Evolutionary conservation across 2,113 vertebrate genomes (phyloP), one percentile per base, ranked within the genome.

Genomic region (Herpailurus yagouaroundi): DNA sequence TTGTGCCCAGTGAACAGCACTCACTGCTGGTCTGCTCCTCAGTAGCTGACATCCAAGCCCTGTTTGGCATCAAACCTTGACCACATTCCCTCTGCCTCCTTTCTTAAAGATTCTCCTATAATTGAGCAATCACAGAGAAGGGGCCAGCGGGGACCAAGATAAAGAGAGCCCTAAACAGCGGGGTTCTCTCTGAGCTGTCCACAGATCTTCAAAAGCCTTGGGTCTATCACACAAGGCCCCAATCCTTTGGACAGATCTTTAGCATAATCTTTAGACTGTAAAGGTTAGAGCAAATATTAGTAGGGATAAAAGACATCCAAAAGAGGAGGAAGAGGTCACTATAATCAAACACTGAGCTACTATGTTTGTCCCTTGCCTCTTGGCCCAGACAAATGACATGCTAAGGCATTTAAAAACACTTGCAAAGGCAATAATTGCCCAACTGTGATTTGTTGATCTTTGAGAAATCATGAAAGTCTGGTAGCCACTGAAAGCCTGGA

Each of bases 281-380:
- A 96, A 95, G 74, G 41, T 94, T 87, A 96, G 31, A 63, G 74
- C 69, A 80, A 93, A 95, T 69, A 92, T 83, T 76, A 45, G 36
- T 71, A 69, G 25, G 63, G 79, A 92, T 69, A 64, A 97, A 93
- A 94, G 73, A 38, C 7, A 63, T 66, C 50, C 80, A 25, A 52
- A 87, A 81, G 82, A 88, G 27, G 48, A 92, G 48, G 15, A 83
- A 73, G 57, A 73, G 73, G 57, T 7, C 33, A 64, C 27, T 68
- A 21, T 50, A 63, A 31, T 71, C 89, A 84, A 71, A 95, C 84
- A 90, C 63, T 63, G 55, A 86, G n/a, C 38, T 91, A 52, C n/a
- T 66, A n/a, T 81, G 12, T 95, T 71, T 96, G 87, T 88, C 10
- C 41, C 55, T 91, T 84, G n/a, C n/a, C 66, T 71, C 38, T 74